Evolutionary conservation across 2,113 vertebrate species (phyloP).

Genomic region (Delphinapterus leucas): DNA sequence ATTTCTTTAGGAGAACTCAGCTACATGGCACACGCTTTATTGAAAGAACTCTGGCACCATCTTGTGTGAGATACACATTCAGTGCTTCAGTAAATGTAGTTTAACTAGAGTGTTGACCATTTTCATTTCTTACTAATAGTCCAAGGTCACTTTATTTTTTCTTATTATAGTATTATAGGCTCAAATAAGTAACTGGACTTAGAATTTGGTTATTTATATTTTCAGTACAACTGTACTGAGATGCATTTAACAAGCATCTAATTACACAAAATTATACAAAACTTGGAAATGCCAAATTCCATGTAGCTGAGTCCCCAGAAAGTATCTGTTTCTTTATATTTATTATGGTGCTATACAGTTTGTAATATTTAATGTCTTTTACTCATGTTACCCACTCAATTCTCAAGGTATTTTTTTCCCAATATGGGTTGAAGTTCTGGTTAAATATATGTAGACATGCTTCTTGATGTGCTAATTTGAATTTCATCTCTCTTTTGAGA

Average conservation of each 20-base stretch:
- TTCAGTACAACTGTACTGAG: not conserved
- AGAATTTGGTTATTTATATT: not conserved
- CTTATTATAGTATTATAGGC: not conserved
- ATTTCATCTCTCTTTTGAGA: not conserved
- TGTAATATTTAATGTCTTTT: not conserved
- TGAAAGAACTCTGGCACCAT: conserved; percentile 76
- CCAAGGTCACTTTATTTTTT: not conserved
- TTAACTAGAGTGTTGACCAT: not conserved
- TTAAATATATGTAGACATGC: not conserved
- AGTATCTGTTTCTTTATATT: not conserved
- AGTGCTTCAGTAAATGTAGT: not conserved
- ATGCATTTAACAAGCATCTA: not conserved
- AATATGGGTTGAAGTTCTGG: not conserved
- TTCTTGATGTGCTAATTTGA: not conserved
- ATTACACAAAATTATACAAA: not conserved
- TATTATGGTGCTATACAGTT: not conserved
- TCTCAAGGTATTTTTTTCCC: not conserved
- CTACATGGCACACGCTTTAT: not conserved
- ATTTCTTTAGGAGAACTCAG: conserved; percentile 38
- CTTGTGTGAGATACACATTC: conserved; percentile 74
- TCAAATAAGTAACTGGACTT: not conserved
- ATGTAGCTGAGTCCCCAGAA: not conserved
- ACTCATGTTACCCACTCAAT: not conserved
- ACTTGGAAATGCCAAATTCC: not conserved
- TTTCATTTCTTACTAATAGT: not conserved